phyloP scores from a whole-genome alignment of 2,888 invertebrate genomes.

The Nymphalis urticae region DNA sequence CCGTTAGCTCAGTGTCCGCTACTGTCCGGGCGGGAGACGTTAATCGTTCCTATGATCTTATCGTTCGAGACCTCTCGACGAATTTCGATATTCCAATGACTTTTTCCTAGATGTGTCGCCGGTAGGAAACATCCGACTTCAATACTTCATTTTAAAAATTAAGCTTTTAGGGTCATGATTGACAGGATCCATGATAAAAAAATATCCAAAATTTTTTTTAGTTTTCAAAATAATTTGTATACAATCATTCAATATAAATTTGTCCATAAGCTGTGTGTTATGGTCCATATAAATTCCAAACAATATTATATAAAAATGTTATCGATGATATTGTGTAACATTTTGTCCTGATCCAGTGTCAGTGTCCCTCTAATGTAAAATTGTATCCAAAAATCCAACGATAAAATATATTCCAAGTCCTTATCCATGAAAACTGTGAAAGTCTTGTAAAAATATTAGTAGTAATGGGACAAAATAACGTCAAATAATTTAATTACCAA shows the following conservation, averaged over 20 bases:
- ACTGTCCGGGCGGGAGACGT: no score
- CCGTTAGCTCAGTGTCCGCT: not conserved
- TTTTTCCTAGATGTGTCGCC: no score
- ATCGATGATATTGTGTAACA: not conserved
- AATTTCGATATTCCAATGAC: no score
- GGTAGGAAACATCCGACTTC: no score
- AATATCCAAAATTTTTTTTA: not conserved
- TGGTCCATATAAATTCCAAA: not conserved
- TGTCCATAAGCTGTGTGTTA: not conserved
- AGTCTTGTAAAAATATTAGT: slow-evolving; percentile 14
- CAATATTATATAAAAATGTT: not conserved
- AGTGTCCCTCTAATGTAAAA: slow-evolving; percentile 1
- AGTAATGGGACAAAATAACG: not conserved
- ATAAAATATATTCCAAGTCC: slow-evolving; percentile 11
- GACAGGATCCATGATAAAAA: not conserved
- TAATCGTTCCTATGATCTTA: no score
- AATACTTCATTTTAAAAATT: no score
- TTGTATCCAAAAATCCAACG: slow-evolving; percentile 13
- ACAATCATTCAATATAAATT: not conserved
- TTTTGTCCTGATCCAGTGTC: slow-evolving; percentile 17
- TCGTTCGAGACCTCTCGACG: no score
- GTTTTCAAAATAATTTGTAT: not conserved
- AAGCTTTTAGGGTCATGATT: no score
- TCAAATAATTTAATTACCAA: no score
- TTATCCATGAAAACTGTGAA: slow-evolving; percentile 33